phyloP scores from a whole-genome alignment of 1,140 invertebrate species.

The Druon quercuslanigerum region DNA sequence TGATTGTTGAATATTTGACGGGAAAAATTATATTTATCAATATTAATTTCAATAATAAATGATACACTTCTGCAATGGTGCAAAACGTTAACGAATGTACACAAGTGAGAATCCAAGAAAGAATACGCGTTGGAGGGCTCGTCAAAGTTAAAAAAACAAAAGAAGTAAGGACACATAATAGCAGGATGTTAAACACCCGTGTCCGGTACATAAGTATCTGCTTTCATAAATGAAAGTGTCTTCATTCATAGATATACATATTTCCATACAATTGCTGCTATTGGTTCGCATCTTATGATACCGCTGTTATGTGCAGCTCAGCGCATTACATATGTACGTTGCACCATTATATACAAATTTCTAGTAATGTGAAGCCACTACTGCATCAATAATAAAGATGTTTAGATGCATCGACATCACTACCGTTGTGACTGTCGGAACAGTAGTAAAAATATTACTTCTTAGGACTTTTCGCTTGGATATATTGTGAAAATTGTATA shows the following conservation, averaged over 20 bases:
- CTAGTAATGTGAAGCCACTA: slow-evolving; percentile 66
- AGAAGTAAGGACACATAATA: slow-evolving; percentile 72
- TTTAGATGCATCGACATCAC: slow-evolving; percentile 59
- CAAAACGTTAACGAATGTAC: slow-evolving; percentile 47
- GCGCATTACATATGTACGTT: slow-evolving; percentile 71
- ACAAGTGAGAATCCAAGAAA: slow-evolving; percentile 45
- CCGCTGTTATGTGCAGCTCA: slow-evolving; percentile 66
- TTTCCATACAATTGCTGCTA: slow-evolving; percentile 74
- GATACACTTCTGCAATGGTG: slow-evolving; percentile 12
- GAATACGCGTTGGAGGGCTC: slow-evolving; percentile 52
- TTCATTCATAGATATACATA: slow-evolving; percentile 74
- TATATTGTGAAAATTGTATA: no score
- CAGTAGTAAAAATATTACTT: neutral
- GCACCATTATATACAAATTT: slow-evolving; percentile 75
- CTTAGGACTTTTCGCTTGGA: no score
- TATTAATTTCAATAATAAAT: no score
- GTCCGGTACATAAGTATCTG: slow-evolving; percentile 73
- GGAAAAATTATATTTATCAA: no score
- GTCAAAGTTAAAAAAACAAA: slow-evolving; percentile 56
- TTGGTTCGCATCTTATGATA: slow-evolving; percentile 73
- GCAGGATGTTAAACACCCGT: slow-evolving; percentile 73
- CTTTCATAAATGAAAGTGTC: slow-evolving; percentile 75
- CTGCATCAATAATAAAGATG: slow-evolving; percentile 71
- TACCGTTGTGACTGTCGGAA: slow-evolving; percentile 35
- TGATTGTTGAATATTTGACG: no score